Evolutionary conservation across 1,140 invertebrate genomes (phyloP), one percentile per base, ranked within the genome.

Genomic region (Epicauta chinensis): DNA sequence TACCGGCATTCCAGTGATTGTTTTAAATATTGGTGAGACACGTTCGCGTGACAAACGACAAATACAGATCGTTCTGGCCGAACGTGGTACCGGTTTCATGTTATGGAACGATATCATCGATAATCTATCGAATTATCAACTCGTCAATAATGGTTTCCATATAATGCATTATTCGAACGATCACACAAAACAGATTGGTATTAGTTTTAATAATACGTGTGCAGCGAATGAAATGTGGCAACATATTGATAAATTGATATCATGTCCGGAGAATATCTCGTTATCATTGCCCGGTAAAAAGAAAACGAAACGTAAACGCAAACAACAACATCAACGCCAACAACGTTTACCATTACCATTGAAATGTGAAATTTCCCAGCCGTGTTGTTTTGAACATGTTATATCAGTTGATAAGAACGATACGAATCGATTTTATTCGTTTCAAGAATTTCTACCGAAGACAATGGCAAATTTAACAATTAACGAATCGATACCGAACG

Each of bases 51-150:
- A 81, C 37, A 82, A 86, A 60, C 73, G 87, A 16, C 78, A 81
- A 16, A 82, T 93, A 3, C 82, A 86, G 11, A 80, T 93, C 15
- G 75, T 89, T 2, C 64, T 93, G 12, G 88, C 89, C 1, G 90
- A 93, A 70, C 77, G 86, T 39, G 89, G 89, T 2, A 88, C 88
- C 2, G 88, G 87, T 38, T 91, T 93, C 67, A 81, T 84, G 16
- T 69, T 93, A n/a, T 93, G 89, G 89, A 77, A 77, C 45, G 89
- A 93, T 68, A 81, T 81, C n/a, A 86, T 93, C 55, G 88, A 83
- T 59, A 81, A 83, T 58, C 63, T 82, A n/a, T 78, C 81, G 0
- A 75, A 79, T 38, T 83, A 83, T 70, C 78, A 79, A 64, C 77
- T 81, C 3, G 78, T 80, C 10, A 79, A 82, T 1, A 73, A 75